Evolutionary conservation across 2,113 vertebrate genomes (phyloP).

Genomic region (Austrofundulus limnaeus): DNA sequence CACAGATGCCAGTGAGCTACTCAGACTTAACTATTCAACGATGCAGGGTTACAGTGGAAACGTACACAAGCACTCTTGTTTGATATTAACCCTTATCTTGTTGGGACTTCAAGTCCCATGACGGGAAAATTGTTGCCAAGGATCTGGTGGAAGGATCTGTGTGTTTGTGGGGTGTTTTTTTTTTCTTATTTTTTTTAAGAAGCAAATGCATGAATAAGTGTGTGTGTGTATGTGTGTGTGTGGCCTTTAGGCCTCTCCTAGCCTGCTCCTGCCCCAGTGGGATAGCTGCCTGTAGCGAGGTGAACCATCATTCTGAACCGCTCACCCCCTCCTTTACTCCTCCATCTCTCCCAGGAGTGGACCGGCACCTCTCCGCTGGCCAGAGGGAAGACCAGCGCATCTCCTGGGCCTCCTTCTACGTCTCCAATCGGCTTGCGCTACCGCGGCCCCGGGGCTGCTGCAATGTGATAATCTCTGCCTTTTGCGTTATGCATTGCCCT

Average conservation of each 20-base stretch:
- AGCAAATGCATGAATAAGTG: constrained; percentile 48
- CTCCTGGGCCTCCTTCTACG: constrained; percentile 68
- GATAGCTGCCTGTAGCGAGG: constrained; percentile 77
- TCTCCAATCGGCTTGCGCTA: constrained; percentile 74
- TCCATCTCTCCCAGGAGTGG: constrained; percentile 71
- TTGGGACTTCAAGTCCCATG: constrained; percentile 66
- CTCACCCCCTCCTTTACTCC: constrained; percentile 63
- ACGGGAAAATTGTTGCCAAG: constrained; percentile 68
- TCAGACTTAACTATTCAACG: constrained; percentile 66
- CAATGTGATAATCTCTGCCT: constrained; percentile 75
- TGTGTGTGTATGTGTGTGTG: constrained; percentile 54
- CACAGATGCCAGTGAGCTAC: constrained; percentile 26
- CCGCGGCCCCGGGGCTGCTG: constrained; percentile 65
- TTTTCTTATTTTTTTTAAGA: too few species aligned
- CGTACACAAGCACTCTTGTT: constrained; percentile 67
- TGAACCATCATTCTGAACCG: constrained; percentile 74
- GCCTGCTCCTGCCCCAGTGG: constrained; percentile 69
- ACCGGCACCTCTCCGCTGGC: constrained; percentile 70
- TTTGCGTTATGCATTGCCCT: constrained; percentile 75
- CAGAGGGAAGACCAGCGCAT: constrained; percentile 70
- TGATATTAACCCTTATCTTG: constrained; percentile 77
- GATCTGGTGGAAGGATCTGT: constrained; percentile 59
- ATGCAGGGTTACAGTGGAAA: constrained; percentile 69
- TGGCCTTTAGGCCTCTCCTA: constrained; percentile 75
- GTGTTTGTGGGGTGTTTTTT: constrained; percentile 47